These are phyloP conservation scores for Diorhabda sublineata DNA, from an alignment of 1,140 invertebrate genomes.

Conservation along the genomic window DNA sequence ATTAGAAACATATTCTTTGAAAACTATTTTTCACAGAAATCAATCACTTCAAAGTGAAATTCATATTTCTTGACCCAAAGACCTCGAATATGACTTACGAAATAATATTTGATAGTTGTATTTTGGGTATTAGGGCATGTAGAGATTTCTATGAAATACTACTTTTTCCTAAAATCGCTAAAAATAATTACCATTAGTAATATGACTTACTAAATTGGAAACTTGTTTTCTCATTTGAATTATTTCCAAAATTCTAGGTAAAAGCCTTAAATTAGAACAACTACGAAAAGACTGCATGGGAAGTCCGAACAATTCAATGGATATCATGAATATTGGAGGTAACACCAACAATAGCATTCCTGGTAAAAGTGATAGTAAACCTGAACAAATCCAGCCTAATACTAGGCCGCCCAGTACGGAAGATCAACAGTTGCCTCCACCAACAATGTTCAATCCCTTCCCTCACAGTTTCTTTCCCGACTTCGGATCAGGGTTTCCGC, in stretches of 20 bases:
- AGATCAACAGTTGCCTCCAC: constrained; percentile 50
- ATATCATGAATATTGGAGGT: constrained; percentile 65
- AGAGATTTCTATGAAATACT: no score
- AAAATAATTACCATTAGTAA: no score
- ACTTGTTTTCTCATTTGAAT: no score
- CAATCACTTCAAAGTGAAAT: no score
- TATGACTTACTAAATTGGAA: no score
- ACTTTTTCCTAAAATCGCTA: no score
- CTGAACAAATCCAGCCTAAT: constrained; percentile 45
- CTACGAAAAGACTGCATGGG: constrained; percentile 81
- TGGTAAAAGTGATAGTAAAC: constrained; percentile 45
- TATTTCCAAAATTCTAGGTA: constrained; percentile 40
- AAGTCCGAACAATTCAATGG: constrained; percentile 54
- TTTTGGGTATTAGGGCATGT: no score
- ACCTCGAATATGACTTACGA: no score
- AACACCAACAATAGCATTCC: constrained; percentile 66
- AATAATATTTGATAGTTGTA: no score
- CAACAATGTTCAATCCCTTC: constrained; percentile 67
- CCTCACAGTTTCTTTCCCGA: constrained; percentile 75
- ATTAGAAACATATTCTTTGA: no score
- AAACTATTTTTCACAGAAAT: no score
- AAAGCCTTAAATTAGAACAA: constrained; percentile 81
- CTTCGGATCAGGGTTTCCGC: constrained; percentile 70
- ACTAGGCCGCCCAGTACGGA: constrained; percentile 60
- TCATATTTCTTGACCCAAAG: no score